Percentiles rank a stretch among this genome's conserved stretches.
Evolutionary conservation across 2,888 invertebrate genomes (phyloP).

Genomic region (Aromia moschata): DNA sequence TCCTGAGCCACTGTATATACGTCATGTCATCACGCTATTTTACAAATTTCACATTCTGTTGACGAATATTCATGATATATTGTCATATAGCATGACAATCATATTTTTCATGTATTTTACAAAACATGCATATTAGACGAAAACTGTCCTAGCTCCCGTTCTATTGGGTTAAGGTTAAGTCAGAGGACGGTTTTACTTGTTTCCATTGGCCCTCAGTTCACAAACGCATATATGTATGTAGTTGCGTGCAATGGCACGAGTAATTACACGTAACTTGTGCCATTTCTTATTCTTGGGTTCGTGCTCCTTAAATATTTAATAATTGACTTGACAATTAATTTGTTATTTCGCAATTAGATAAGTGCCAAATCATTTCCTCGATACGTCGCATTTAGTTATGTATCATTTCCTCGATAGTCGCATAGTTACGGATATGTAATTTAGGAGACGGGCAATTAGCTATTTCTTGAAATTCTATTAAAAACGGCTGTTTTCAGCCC

Average conservation of each 20-base stretch:
- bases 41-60: no score
- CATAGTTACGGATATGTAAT: no score
- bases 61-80: no score
- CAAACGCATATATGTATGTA: conserved; percentile 15
- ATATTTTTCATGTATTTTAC: no score
- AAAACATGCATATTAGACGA: no score
- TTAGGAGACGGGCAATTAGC: no score
- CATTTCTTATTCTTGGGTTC: conserved; percentile 34
- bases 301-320: conserved; percentile 16
- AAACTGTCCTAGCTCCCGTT: background rate
- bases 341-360: conserved; percentile 18
- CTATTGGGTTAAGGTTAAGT: conserved; percentile 23
- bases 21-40: no score
- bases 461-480: no score
- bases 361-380: conserved; percentile 10
- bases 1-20: no score
- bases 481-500: no score
- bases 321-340: conserved; percentile 18
- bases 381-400: background rate
- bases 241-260: conserved; percentile 34
- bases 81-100: no score
- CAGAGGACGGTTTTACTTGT: conserved; percentile 22
- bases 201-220: conserved; percentile 23
- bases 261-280: conserved; percentile 33
- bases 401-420: no score